phyloP scores from a whole-genome alignment of 2,113 vertebrate species.

The Dasypus novemcinctus region DNA sequence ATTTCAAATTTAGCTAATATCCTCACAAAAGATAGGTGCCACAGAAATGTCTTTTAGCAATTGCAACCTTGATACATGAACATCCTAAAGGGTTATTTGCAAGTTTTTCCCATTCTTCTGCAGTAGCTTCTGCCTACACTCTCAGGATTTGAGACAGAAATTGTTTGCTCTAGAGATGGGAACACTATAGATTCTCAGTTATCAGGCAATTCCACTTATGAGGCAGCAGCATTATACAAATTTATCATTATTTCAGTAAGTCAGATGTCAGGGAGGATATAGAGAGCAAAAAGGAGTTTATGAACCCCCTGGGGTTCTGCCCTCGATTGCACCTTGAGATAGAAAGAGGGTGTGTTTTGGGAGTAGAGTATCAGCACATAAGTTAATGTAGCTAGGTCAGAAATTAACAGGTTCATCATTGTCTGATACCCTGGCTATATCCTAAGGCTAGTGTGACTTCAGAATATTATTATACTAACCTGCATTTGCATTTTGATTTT shows the following conservation, averaged over 20 bases:
- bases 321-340: background rate
- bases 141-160: background rate
- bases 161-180: background rate
- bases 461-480: background rate
- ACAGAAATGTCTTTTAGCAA: background rate
- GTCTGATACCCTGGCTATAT: background rate
- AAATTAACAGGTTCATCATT: background rate
- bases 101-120: background rate
- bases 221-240: background rate
- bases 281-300: background rate
- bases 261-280: background rate
- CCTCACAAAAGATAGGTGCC: background rate
- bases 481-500: background rate
- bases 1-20: background rate
- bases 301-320: background rate
- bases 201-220: background rate
- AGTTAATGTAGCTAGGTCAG: background rate
- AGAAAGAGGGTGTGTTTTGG: background rate
- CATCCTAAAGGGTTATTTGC: background rate
- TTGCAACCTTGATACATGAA: background rate
- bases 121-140: background rate
- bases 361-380: background rate
- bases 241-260: background rate
- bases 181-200: background rate
- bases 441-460: background rate